phyloP scores from a whole-genome alignment of 2,113 vertebrate species.

The Plecturocebus donacophilus region DNA sequence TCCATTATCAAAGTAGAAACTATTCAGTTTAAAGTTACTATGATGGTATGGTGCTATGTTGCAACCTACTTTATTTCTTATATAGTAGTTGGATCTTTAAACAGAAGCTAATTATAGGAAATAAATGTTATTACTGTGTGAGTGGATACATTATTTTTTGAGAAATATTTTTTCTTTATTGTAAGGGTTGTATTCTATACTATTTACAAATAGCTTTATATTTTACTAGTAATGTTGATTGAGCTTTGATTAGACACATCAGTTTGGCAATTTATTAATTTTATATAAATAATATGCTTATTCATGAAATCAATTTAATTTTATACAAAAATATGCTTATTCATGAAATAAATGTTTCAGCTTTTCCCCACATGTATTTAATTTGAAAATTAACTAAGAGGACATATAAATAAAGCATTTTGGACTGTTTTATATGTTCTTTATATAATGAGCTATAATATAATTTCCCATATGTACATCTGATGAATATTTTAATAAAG shows the following conservation, averaged over 20 bases:
- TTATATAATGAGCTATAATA: not conserved
- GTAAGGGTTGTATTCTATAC: not conserved
- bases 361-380: not conserved
- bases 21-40: not conserved
- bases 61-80: not conserved
- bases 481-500: not conserved
- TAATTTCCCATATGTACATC: not conserved
- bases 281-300: not conserved
- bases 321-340: not conserved
- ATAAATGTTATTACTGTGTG: not conserved
- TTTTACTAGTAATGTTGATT: not conserved
- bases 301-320: not conserved
- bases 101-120: not conserved
- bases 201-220: not conserved
- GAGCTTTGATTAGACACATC: not conserved
- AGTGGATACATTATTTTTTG: not conserved
- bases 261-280: not conserved
- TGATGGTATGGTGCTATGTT: not conserved
- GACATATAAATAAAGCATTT: not conserved
- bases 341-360: not conserved
- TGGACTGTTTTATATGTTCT: not conserved
- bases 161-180: not conserved
- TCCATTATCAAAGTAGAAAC: not conserved
- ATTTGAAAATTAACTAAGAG: conserved; percentile 21
- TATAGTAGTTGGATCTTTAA: not conserved